Conservation (phyloP, 2,113 vertebrate species). For the Silurus glanis region DNA sequence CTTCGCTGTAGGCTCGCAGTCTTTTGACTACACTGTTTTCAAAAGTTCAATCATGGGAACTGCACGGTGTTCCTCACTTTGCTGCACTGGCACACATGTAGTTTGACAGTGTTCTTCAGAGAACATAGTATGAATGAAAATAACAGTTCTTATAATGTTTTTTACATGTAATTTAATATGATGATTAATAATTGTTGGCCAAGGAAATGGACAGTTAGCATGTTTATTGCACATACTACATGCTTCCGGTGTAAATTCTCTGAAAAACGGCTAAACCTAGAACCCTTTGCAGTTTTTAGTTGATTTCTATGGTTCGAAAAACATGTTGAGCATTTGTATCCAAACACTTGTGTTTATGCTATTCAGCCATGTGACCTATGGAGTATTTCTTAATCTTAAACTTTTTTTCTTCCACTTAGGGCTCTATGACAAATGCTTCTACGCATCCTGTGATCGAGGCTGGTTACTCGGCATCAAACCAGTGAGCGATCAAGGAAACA, state of each 20-base stretch:
- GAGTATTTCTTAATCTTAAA: constrained; percentile 9
- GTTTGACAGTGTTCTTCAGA: constrained; percentile 13
- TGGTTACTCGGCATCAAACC: constrained; percentile 96
- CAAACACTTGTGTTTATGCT: not conserved
- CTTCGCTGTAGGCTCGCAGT: constrained; percentile 50
- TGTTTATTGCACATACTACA: constrained; percentile 5
- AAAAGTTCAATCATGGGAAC: constrained; percentile 45
- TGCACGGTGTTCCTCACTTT: constrained; percentile 32
- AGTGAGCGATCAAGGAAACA: constrained; percentile 87
- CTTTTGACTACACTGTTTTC: constrained; percentile 41
- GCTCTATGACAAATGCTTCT: constrained; percentile 98
- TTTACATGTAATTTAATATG: not conserved
- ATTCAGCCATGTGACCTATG: not conserved
- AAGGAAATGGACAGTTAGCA: not conserved
- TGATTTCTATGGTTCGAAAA: not conserved
- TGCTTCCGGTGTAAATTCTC: not conserved
- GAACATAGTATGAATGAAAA: not conserved
- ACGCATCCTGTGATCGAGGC: constrained; percentile 92
- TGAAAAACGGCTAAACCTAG: not conserved
- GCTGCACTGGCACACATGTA: constrained; percentile 28
- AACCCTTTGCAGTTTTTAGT: not conserved
- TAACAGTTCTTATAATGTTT: not conserved
- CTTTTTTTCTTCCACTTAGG: constrained; percentile 74
- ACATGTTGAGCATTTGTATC: not conserved
- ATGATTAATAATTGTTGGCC: not conserved